These are phyloP conservation scores for Eupsittula cactorum DNA, from an alignment of 2,113 vertebrate species.

Conservation along the genomic window DNA sequence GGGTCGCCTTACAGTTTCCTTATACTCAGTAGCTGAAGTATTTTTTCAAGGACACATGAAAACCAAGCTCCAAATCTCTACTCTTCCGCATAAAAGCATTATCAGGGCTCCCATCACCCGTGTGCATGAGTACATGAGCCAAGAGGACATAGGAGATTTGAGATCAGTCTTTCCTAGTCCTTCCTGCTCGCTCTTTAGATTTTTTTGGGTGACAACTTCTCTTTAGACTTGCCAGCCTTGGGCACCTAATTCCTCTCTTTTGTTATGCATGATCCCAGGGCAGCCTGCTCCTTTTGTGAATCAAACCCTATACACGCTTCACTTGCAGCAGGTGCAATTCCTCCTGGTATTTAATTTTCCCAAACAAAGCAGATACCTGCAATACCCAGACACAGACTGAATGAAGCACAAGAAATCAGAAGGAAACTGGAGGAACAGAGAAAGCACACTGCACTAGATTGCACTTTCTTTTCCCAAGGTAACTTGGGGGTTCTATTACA, in stretches of 20 bases:
- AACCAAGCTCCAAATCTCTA: neutral
- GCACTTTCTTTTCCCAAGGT: constrained; percentile 36
- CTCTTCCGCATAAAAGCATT: neutral
- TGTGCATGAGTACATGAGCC: neutral
- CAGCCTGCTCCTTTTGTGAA: neutral
- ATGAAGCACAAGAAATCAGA: constrained; percentile 46
- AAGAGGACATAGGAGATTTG: neutral
- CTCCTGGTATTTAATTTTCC: constrained; percentile 20
- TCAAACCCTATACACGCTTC: neutral
- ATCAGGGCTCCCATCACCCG: neutral
- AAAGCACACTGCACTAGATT: constrained; percentile 57
- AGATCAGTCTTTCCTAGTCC: neutral
- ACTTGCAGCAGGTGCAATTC: neutral
- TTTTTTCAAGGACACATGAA: neutral
- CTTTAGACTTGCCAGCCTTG: neutral
- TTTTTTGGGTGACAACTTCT: neutral
- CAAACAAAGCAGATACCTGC: constrained; percentile 16
- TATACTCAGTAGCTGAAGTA: neutral
- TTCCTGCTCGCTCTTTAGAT: neutral
- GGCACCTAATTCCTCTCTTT: neutral
- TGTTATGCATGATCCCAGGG: neutral
- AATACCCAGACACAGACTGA: neutral
- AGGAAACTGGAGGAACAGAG: neutral
- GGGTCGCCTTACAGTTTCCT: neutral
- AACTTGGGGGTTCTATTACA: neutral